phyloP scores from a whole-genome alignment of 2,113 vertebrate species.

The Felis chaus region DNA sequence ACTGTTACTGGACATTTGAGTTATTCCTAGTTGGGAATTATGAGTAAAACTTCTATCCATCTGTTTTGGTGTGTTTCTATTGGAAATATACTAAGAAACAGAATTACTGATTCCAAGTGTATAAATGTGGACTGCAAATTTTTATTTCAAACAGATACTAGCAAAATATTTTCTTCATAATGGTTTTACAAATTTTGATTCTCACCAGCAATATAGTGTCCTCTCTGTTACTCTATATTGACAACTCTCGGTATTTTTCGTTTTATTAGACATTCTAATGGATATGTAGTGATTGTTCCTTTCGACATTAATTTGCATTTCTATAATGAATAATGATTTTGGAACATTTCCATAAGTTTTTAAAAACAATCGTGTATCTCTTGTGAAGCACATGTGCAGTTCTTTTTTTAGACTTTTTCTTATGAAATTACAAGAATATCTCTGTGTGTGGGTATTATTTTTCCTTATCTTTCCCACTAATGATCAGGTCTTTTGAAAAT shows the following conservation, averaged over 20 bases:
- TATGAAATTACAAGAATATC: not conserved
- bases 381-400: not conserved
- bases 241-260: not conserved
- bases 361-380: not conserved
- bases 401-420: not conserved
- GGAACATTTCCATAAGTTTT: not conserved
- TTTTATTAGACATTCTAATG: not conserved
- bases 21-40: not conserved
- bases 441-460: not conserved
- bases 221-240: not conserved
- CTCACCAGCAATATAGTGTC: not conserved
- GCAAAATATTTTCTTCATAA: not conserved
- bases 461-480: not conserved
- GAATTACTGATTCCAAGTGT: not conserved
- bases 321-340: not conserved
- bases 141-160: not conserved
- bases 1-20: not conserved
- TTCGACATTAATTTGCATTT: not conserved
- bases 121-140: not conserved
- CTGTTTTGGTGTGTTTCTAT: not conserved
- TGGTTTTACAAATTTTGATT: not conserved
- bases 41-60: not conserved
- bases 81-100: not conserved
- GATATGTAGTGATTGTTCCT: not conserved
- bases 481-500: not conserved